phyloP scores from a whole-genome alignment of 2,888 invertebrate species.

The Cerceris rybyensis region DNA sequence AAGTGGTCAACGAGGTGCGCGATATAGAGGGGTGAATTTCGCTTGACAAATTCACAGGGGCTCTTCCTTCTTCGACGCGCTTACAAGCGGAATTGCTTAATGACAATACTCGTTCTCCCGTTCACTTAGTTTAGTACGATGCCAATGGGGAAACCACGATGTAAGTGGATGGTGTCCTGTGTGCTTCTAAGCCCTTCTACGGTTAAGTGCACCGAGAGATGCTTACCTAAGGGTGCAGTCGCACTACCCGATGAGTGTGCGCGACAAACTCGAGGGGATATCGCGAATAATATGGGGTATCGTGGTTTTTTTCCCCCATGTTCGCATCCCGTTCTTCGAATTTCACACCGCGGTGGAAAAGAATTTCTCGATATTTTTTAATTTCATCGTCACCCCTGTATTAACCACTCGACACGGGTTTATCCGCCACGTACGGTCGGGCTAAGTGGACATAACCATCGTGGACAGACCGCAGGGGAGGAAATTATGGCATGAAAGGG shows the following conservation, averaged over 20 bases:
- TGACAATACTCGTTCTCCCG: conserved; percentile 74
- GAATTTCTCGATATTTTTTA: no score
- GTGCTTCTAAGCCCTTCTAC: conserved; percentile 67
- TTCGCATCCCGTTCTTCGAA: conserved; percentile 23
- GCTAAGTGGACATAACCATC: no score
- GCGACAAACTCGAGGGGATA: conserved; percentile 46
- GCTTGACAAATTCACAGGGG: conserved; percentile 43
- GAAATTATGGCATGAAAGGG: no score
- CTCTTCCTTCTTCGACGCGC: conserved; percentile 56
- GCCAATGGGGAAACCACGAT: conserved; percentile 72
- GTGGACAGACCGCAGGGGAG: no score
- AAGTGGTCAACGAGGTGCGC: conserved; percentile 25
- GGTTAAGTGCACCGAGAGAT: conserved; percentile 73
- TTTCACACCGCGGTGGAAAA: no score
- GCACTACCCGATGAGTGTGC: conserved; percentile 54
- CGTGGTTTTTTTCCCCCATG: conserved; percentile 31
- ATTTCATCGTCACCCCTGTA: no score
- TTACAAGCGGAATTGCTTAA: conserved; percentile 71
- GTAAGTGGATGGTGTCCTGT: conserved; percentile 75
- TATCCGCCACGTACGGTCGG: no score
- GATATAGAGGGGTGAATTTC: conserved; percentile 18
- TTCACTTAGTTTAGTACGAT: conserved; percentile 73
- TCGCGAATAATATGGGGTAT: conserved; percentile 31
- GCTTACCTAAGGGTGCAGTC: conserved; percentile 64
- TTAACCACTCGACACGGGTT: no score